phyloP scores from a whole-genome alignment of 2,888 invertebrate species.

The Monochamus alternatus region DNA sequence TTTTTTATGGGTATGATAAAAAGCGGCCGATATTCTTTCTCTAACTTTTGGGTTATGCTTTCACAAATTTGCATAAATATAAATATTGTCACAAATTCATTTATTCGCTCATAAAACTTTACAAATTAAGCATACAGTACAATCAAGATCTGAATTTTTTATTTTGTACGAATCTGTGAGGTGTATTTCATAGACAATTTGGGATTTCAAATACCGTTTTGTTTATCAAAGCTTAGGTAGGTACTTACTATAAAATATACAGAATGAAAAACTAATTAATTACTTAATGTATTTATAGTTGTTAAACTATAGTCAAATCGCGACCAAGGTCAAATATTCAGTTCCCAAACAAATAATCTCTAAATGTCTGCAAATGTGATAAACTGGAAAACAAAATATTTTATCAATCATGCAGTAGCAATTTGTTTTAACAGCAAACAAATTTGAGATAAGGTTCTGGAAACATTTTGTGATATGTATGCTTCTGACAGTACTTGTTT shows the following conservation, averaged over 20 bases:
- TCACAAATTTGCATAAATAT: background rate
- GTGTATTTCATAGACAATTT: no score
- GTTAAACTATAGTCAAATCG: background rate
- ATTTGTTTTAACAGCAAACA: conserved; percentile 4
- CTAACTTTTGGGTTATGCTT: background rate
- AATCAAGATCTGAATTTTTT: no score
- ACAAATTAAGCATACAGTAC: no score
- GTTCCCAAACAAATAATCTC: background rate
- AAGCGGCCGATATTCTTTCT: background rate
- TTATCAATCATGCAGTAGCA: background rate
- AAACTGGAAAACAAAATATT: background rate
- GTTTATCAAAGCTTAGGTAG: no score
- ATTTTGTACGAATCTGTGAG: no score
- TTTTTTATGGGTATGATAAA: no score
- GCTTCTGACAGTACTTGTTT: no score
- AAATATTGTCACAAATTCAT: background rate
- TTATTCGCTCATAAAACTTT: no score
- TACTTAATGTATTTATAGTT: background rate
- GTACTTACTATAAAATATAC: no score
- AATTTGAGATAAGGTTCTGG: background rate
- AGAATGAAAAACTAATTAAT: background rate
- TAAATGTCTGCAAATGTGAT: background rate
- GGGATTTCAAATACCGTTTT: no score
- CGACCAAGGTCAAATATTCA: background rate
- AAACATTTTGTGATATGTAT: background rate